phyloP scores from a whole-genome alignment of 2,113 vertebrate genomes.

The Megaptera novaeangliae region DNA sequence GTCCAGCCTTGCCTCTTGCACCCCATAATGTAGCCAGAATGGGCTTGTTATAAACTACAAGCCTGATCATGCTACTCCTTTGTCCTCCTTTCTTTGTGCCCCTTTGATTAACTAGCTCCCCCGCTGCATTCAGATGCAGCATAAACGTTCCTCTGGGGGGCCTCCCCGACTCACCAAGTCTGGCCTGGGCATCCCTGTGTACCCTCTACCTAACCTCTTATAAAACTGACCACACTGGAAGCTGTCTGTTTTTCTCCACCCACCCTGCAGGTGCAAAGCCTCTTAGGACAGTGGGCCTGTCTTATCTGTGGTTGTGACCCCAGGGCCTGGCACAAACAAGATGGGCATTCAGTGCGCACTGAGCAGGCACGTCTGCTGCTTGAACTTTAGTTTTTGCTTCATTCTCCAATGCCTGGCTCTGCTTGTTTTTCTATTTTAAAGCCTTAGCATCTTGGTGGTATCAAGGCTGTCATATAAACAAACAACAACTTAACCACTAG shows the following conservation, averaged over 20 bases:
- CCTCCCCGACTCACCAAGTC: rapidly evolving
- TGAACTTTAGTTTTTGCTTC: background rate
- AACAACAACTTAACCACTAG: background rate
- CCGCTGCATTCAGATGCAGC: background rate
- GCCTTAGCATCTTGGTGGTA: background rate
- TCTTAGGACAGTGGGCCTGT: background rate
- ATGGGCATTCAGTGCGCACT: background rate
- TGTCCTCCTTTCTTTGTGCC: background rate
- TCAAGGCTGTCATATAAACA: background rate
- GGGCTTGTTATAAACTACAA: background rate
- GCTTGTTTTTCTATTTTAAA: background rate
- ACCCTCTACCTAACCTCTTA: background rate
- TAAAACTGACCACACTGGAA: background rate
- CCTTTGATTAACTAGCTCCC: background rate
- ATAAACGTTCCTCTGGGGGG: background rate
- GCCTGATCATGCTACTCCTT: rapidly evolving
- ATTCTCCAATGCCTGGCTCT: background rate
- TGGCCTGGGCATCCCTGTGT: background rate
- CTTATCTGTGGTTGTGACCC: background rate
- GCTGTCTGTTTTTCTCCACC: background rate
- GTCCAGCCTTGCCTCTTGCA: background rate
- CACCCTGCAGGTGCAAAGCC: background rate
- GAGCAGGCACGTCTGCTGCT: background rate
- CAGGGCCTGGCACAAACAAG: background rate
- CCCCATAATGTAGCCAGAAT: no score